Base-by-base conservation (phyloP, 2,888 invertebrate species). In the Trissolcus japonicus region DNA sequence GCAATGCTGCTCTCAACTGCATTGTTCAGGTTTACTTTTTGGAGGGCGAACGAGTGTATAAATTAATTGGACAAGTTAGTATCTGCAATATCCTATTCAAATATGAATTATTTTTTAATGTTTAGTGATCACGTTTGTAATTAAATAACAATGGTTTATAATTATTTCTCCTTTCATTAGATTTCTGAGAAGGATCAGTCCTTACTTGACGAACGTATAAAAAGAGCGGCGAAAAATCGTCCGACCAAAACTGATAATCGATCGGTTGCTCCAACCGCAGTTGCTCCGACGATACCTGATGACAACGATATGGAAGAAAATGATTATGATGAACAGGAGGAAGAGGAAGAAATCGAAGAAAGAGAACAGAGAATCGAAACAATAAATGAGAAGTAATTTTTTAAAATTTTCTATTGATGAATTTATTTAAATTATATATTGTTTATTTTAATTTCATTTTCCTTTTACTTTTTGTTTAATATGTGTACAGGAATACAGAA, bases 1-100 rank as follows among this genome's bases (percentile, higher is more conserved):
- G 99, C 55, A 98, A 96, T 86, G 98, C 98, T 0, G 98, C 99
- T 0, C 92, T 99, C 60, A 99, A 98, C 91, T 96, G 96, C 83
- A 93, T 98, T 65, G 95, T 98, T 0, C 94, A 95, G 81, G 98
- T 96, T 0, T 98, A 96, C 89, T 94, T 94, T 89, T 91, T 97
- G 40, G 94, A 97, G 78, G 98, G 98, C 0, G 99, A 99, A 83
- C 94, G 93, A 87, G 92, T 98, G 0, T 96, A 95, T 90, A 98
- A 97, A 91, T 93, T 96, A 89, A 94, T 98, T 81, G 98, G 98
- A 77, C 94, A 95, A 91, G 94, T 97, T 83, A 86, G 89, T 84
- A 60, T 16, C 16, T 14, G 4, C 1, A 6, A 14, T 46, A 16
- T 11, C 1, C 9, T 46, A 14, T 14, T 46, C 1, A 14, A 46